These are phyloP conservation scores for Gymnoscopelus microlampas DNA, from an alignment of 2,797 vertebrate species.

Conservation along the genomic window DNA sequence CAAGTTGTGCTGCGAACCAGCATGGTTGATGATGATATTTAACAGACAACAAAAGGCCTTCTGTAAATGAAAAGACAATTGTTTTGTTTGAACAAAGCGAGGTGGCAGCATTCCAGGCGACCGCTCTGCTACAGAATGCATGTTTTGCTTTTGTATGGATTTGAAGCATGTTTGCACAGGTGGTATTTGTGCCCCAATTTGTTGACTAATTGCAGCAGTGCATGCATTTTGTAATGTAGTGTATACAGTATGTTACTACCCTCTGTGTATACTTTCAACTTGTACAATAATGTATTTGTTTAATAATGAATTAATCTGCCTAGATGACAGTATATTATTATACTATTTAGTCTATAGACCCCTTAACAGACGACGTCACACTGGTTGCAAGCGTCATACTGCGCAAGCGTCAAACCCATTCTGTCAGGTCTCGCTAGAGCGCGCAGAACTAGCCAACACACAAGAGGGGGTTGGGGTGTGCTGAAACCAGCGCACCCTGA, in stretches of 20 bases:
- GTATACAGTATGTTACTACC: neutral
- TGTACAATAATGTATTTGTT: neutral
- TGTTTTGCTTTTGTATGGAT: slow-evolving; percentile 39
- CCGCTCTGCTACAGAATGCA: slow-evolving; percentile 52
- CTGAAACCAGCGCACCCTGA: too few species aligned
- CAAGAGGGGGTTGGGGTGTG: too few species aligned
- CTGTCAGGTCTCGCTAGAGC: too few species aligned
- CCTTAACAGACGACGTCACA: too few species aligned
- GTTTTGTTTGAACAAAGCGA: slow-evolving; percentile 59
- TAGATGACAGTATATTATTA: too few species aligned
- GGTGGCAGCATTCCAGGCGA: slow-evolving; percentile 40
- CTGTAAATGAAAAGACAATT: slow-evolving; percentile 49
- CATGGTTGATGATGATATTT: slow-evolving; percentile 36
- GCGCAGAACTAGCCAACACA: too few species aligned
- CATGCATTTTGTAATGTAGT: too few species aligned
- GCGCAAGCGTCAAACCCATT: too few species aligned
- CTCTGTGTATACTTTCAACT: too few species aligned
- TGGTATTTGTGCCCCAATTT: neutral
- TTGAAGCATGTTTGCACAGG: slow-evolving; percentile 13
- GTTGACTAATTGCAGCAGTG: neutral
- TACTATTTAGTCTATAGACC: too few species aligned
- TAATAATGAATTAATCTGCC: neutral
- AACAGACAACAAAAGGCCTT: slow-evolving; percentile 48
- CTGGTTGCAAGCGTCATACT: too few species aligned
- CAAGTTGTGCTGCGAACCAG: slow-evolving; percentile 33